These are phyloP conservation scores for Melopsittacus undulatus DNA, from an alignment of 2,797 vertebrate genomes.

Conservation along the genomic window DNA sequence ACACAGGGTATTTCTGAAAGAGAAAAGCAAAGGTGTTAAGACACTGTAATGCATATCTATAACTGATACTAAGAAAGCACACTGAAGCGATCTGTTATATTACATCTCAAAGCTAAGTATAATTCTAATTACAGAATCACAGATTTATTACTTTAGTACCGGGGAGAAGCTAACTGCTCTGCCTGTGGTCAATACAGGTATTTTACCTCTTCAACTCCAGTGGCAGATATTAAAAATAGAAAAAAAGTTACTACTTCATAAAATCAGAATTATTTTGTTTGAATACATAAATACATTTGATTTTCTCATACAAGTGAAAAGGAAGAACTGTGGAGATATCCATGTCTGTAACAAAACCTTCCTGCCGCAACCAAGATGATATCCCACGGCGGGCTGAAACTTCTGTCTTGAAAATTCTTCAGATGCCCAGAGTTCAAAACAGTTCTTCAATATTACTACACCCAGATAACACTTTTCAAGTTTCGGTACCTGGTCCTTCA, in stretches of 20 bases:
- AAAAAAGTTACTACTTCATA: neutral
- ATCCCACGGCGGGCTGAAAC: neutral
- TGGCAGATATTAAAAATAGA: neutral
- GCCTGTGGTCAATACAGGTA: neutral
- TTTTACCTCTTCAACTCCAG: neutral
- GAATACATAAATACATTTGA: neutral
- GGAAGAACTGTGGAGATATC: neutral
- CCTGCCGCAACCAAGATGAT: neutral
- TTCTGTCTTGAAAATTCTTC: neutral
- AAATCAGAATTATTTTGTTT: neutral
- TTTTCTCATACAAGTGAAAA: neutral
- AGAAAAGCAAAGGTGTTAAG: constrained; percentile 17
- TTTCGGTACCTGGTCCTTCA: neutral
- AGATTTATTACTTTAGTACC: neutral
- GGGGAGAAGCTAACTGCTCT: neutral
- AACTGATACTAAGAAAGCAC: neutral
- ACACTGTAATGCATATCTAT: neutral
- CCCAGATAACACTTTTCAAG: neutral
- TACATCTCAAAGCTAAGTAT: neutral
- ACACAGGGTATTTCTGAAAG: constrained; percentile 93
- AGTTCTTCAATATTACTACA: neutral
- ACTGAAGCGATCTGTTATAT: neutral
- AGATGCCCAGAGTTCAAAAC: neutral
- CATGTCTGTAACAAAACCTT: neutral
- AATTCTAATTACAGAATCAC: too few species aligned